Conservation (phyloP, 2,797 vertebrate species). For the Hydrophis major region DNA sequence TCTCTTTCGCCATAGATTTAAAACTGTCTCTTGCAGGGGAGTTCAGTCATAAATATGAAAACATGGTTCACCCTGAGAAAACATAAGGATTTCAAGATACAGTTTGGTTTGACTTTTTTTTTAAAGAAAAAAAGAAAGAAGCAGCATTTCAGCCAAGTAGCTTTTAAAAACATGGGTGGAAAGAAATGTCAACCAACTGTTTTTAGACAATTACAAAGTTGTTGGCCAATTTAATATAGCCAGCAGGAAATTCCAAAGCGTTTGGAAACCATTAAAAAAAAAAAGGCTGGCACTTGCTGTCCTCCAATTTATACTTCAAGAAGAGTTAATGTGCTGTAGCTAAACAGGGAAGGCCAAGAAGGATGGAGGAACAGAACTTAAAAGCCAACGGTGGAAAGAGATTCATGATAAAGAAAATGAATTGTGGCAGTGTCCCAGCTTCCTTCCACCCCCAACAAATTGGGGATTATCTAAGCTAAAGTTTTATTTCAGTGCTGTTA, state of each 20-base stretch:
- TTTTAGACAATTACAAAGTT: slow-evolving; percentile 61
- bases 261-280: slow-evolving; percentile 55
- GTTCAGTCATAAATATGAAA: slow-evolving; percentile 57
- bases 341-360: slow-evolving; percentile 35
- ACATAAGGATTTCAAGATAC: slow-evolving; percentile 55
- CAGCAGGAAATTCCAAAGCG: slow-evolving; percentile 59
- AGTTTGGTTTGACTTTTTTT: slow-evolving; percentile 3
- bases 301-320: slow-evolving; percentile 48
- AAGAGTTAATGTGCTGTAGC: slow-evolving; percentile 58
- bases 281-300: slow-evolving; percentile 51
- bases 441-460: neutral
- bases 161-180: slow-evolving; percentile 51
- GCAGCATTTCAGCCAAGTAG: slow-evolving; percentile 56
- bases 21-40: slow-evolving; percentile 60
- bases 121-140: neutral
- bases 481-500: neutral
- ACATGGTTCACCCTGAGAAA: slow-evolving; percentile 54
- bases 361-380: slow-evolving; percentile 39
- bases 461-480: neutral
- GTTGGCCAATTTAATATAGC: slow-evolving; percentile 57
- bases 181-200: slow-evolving; percentile 59
- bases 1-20: slow-evolving; percentile 56
- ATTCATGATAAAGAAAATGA: slow-evolving; percentile 16
- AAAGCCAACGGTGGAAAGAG: neutral
- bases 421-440: neutral